Percentiles rank a stretch among this genome's conserved stretches.
Evolutionary conservation across 2,797 vertebrate genomes (phyloP).

Genomic region (Petrocephalus schoutedeni): DNA sequence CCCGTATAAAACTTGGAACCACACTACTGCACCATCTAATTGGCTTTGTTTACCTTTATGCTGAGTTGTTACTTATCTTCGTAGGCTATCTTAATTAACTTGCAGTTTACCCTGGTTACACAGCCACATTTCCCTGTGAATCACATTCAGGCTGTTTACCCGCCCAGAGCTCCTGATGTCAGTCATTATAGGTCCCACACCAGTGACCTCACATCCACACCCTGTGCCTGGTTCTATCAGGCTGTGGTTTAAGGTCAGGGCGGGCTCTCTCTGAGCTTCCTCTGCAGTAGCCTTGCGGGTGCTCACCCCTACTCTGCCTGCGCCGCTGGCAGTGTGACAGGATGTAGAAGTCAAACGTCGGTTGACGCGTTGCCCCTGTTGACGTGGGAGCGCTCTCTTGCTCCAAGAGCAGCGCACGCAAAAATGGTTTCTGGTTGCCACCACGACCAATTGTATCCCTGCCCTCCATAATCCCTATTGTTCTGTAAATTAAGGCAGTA

Average conservation of each 20-base stretch:
- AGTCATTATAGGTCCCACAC: no score
- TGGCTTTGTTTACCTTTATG: not conserved
- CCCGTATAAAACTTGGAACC: not conserved
- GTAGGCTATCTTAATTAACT: no score
- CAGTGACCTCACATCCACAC: no score
- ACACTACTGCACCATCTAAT: not conserved
- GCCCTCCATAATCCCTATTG: conserved; percentile 17
- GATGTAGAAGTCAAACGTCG: not conserved
- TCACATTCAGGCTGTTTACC: no score
- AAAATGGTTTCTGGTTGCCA: not conserved
- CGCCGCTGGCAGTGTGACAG: not conserved
- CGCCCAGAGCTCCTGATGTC: no score
- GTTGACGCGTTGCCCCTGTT: not conserved
- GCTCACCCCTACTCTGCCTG: no score
- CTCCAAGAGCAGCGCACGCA: not conserved
- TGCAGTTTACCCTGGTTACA: no score
- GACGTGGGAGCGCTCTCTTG: not conserved
- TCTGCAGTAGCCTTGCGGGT: not conserved
- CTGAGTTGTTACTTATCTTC: no score
- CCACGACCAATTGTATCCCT: not conserved
- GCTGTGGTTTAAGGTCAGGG: no score
- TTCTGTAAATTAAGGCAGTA: conserved; percentile 19
- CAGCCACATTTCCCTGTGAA: no score
- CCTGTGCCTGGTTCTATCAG: no score
- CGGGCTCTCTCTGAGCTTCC: not conserved